phyloP scores from a whole-genome alignment of 2,113 vertebrate species.

The Ameiurus melas region DNA sequence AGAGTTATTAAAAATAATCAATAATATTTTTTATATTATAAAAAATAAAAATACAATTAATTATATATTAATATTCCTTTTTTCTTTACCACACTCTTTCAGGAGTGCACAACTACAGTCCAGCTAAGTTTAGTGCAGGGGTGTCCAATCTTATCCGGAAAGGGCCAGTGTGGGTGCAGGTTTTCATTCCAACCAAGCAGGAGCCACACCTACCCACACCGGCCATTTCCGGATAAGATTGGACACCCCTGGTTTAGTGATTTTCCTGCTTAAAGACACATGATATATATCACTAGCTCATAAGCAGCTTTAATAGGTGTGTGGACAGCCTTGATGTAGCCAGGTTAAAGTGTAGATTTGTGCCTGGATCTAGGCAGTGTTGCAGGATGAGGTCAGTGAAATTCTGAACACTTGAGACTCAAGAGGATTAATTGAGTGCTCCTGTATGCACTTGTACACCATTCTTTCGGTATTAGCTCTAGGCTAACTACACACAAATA shows the following conservation, averaged over 20 bases:
- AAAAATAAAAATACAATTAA: background rate
- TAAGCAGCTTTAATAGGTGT: background rate
- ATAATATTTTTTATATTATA: background rate
- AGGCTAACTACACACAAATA: constrained; percentile 61
- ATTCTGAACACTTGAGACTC: constrained; percentile 48
- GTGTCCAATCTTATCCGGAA: too few species aligned
- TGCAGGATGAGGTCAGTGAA: constrained; percentile 45
- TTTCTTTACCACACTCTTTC: background rate
- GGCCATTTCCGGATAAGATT: too few species aligned
- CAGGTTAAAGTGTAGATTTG: constrained; percentile 46
- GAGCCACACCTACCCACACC: too few species aligned
- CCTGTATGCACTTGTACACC: constrained; percentile 60
- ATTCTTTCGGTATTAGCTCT: constrained; percentile 58
- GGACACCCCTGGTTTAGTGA: background rate
- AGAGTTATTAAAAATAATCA: background rate
- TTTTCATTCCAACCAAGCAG: too few species aligned
- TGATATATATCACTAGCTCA: background rate
- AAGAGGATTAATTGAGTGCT: constrained; percentile 50
- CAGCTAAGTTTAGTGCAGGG: background rate
- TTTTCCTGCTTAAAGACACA: background rate
- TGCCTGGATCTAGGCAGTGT: constrained; percentile 30
- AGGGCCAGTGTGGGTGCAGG: too few species aligned
- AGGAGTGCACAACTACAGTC: background rate
- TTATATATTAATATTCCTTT: background rate
- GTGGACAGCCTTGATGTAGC: background rate